phyloP scores from a whole-genome alignment of 2,113 vertebrate genomes.

The Callospermophilus lateralis region DNA sequence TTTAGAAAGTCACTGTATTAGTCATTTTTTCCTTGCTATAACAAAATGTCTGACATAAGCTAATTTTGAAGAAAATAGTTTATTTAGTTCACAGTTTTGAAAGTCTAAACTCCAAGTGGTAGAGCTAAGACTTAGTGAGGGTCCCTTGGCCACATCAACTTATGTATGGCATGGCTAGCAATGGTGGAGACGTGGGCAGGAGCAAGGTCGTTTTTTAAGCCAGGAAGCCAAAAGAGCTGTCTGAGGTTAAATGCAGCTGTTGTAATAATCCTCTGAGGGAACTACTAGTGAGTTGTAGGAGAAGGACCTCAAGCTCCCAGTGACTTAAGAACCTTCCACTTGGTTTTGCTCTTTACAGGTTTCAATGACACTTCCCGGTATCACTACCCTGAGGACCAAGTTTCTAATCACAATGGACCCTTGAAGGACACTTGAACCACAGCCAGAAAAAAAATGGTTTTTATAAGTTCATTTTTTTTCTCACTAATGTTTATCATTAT shows the following conservation, averaged over 20 bases:
- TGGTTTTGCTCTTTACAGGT: not conserved
- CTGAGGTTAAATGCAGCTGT: not conserved
- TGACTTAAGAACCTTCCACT: not conserved
- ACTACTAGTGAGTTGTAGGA: not conserved
- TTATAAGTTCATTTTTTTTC: not conserved
- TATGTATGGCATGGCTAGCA: too few relatives aligned
- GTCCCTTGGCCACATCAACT: not conserved
- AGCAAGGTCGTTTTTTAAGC: too few relatives aligned
- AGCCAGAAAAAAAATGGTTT: not conserved
- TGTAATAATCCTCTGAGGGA: not conserved
- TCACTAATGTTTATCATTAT: not conserved
- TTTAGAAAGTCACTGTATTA: not conserved
- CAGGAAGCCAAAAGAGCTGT: not conserved
- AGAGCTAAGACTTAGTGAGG: not conserved
- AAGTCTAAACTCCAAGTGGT: not conserved
- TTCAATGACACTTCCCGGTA: not conserved
- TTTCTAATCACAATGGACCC: not conserved
- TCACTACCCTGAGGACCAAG: not conserved
- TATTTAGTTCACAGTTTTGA: not conserved
- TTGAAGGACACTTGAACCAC: not conserved
- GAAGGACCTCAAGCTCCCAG: not conserved
- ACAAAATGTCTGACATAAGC: not conserved
- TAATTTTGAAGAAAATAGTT: not conserved
- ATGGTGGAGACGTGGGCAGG: too few relatives aligned
- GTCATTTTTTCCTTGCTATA: not conserved